These are phyloP conservation scores for Lutjanus argentimaculatus DNA, from an alignment of 2,797 vertebrate genomes.

Conservation along the genomic window DNA sequence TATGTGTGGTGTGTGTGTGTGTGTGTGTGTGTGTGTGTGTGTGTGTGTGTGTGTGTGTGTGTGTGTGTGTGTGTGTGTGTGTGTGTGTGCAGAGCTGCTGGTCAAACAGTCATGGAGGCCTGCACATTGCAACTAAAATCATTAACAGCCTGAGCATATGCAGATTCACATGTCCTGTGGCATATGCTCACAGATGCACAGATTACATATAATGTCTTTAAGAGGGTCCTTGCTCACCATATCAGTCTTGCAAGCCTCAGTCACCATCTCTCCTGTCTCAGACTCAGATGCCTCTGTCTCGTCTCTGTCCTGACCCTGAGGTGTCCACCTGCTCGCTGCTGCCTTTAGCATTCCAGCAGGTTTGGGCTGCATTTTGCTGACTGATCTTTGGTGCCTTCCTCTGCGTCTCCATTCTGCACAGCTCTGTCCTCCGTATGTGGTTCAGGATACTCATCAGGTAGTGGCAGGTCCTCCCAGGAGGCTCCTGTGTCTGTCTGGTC, in stretches of 20 bases:
- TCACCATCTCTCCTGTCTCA: conserved; percentile 13
- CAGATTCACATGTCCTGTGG: conserved; percentile 45
- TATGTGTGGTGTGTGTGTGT: background rate
- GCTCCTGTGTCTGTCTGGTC: conserved; percentile 8
- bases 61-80: too few species aligned
- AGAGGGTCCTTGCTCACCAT: conserved; percentile 71
- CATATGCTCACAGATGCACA: background rate
- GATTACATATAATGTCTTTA: background rate
- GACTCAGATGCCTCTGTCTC: background rate
- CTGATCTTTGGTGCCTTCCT: conserved; percentile 17
- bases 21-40: too few species aligned
- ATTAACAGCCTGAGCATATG: conserved; percentile 68
- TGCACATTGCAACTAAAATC: conserved; percentile 36
- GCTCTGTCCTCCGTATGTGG: conserved; percentile 8
- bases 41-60: too few species aligned
- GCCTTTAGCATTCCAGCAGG: conserved; percentile 77
- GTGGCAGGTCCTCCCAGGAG: conserved; percentile 27
- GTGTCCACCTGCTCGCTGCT: conserved; percentile 58
- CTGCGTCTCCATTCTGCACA: conserved; percentile 13
- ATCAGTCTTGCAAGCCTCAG: conserved; percentile 69
- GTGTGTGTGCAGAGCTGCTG: background rate
- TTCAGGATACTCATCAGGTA: conserved; percentile 35
- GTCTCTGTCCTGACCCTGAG: conserved; percentile 31
- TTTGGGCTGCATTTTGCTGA: conserved; percentile 52
- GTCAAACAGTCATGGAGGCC: conserved; percentile 72